phyloP scores from a whole-genome alignment of 2,113 vertebrate genomes.

The Nerophis ophidion region DNA sequence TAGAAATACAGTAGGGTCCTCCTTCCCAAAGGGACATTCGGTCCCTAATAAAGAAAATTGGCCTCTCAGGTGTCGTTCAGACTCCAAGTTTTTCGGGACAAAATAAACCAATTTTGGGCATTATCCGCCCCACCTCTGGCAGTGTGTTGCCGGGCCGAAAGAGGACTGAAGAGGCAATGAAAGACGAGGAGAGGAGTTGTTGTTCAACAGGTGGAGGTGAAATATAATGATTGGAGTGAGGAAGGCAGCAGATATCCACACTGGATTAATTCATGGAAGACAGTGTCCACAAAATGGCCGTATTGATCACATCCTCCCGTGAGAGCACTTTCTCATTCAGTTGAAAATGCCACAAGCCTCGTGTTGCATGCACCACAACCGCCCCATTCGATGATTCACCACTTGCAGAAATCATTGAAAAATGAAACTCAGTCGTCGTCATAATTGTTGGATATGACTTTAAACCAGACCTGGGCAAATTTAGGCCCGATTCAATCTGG shows the following conservation, averaged over 20 bases:
- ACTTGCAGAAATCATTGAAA: too few species aligned
- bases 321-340: constrained; percentile 38
- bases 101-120: constrained; percentile 29
- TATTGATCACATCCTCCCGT: constrained; percentile 32
- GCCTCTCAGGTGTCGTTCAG: constrained; percentile 19
- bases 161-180: constrained; percentile 34
- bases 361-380: background rate
- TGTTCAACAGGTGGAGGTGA: constrained; percentile 6
- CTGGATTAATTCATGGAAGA: constrained; percentile 32
- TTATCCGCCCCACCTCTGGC: constrained; percentile 11
- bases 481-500: too few species aligned
- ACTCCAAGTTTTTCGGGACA: constrained; percentile 19
- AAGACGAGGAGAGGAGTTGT: constrained; percentile 17
- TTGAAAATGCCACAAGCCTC: constrained; percentile 36
- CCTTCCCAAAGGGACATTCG: too few species aligned
- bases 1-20: too few species aligned
- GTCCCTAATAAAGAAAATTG: background rate
- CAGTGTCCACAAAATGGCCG: constrained; percentile 36
- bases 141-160: constrained; percentile 29
- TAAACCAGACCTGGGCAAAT: too few species aligned
- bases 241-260: constrained; percentile 14
- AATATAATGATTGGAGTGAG: constrained; percentile 14
- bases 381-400: too few species aligned
- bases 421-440: too few species aligned
- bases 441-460: too few species aligned